Evolutionary conservation across 2,888 invertebrate genomes (phyloP), one percentile per base, ranked within the genome.

Genomic region (Proisotoma minuta): DNA sequence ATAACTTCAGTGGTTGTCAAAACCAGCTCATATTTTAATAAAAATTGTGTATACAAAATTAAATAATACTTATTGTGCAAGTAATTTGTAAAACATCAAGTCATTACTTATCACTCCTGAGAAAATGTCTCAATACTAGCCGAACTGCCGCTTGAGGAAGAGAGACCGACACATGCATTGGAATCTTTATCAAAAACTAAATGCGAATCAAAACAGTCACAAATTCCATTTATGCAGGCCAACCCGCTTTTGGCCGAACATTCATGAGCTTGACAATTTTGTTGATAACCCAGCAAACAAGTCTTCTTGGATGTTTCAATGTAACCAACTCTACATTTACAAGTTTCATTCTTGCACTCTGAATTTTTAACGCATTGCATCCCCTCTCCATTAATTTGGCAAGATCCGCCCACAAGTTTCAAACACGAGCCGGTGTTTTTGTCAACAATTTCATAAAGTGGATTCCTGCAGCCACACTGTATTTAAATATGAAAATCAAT

Each of bases 381-480:
- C 23, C 64, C 64, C n/a, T 54, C 51, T 40, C 47, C 49, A 12
- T 57, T 43, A 2, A 2, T 4, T 8, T 24, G 39, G 48, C 68
- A 68, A 2, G 51, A n/a, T 15, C 62, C 60, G 10, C 63, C 63
- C 27, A 62, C 65, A 0, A 68, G 50, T 20, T 57, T 54, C 12
- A 63, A 60, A 57, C 68, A 68, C 15, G 49, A 28, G 1, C 64
- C 64, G 2, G 58, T 54, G 52, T 62, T 59, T 23, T 64, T 65
- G 29, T 68, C 57, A 4, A 68, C 47, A 3, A 56, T 58, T 34
- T 68, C 65, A 29, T 68, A 60, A 2, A 68, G 49, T 1, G 68
- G 62, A 57, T 68, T 68, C 26, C 68, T 26, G 47, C 66, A 66
- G 51, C 60, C 63, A 48, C 65, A 65, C 62, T 65, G 23, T 15